phyloP scores from a whole-genome alignment of 2,797 vertebrate genomes.

The Meriones psammophilus region DNA sequence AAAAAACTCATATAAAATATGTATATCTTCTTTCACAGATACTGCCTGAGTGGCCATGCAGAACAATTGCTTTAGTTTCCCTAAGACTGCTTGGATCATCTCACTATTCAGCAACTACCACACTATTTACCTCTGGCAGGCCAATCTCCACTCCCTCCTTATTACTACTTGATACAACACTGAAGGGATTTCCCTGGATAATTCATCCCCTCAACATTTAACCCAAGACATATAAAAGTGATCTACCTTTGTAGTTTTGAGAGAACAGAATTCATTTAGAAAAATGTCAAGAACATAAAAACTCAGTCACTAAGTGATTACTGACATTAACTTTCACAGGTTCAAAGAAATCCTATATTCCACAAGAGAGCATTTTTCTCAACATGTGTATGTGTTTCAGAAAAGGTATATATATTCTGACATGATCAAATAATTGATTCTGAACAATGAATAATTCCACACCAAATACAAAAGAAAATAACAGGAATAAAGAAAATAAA shows the following conservation, averaged over 20 bases:
- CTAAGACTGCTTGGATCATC: slow-evolving; percentile 38
- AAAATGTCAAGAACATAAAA: slow-evolving; percentile 71
- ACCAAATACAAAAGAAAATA: background rate
- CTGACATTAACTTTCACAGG: background rate
- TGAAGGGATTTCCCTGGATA: slow-evolving; percentile 15
- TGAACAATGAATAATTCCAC: slow-evolving; percentile 29
- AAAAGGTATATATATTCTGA: background rate
- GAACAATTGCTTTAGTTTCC: slow-evolving; percentile 52
- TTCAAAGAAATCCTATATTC: slow-evolving; percentile 57
- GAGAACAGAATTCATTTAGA: slow-evolving; percentile 61
- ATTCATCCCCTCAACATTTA: slow-evolving; percentile 54
- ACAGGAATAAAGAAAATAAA: background rate
- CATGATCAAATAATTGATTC: background rate
- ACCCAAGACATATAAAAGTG: slow-evolving; percentile 41
- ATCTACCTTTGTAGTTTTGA: slow-evolving; percentile 44
- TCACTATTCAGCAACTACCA: slow-evolving; percentile 3
- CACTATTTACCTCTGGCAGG: background rate
- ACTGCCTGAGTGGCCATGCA: slow-evolving; percentile 67
- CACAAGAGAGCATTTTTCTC: slow-evolving; percentile 14
- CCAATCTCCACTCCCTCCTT: background rate
- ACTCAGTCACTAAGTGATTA: slow-evolving; percentile 64
- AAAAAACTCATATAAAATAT: background rate
- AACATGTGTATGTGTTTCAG: background rate
- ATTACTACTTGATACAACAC: background rate
- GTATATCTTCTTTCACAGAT: background rate